These are phyloP conservation scores for Thecocarcelia acutangulata DNA, from an alignment of 2,888 invertebrate species.

Conservation along the genomic window DNA sequence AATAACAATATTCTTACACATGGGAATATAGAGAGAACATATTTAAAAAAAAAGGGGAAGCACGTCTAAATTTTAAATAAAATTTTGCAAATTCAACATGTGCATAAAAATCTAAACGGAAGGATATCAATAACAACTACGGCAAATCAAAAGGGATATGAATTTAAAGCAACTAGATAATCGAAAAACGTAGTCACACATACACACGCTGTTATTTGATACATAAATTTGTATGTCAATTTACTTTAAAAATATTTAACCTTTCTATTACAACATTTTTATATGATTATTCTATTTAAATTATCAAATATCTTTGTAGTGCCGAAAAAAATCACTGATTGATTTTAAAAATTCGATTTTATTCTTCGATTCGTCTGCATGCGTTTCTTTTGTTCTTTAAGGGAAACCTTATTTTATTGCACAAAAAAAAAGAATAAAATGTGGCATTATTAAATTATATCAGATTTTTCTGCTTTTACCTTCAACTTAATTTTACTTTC, in stretches of 20 bases:
- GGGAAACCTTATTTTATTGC: conserved; percentile 59
- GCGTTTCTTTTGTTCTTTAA: conserved; percentile 19
- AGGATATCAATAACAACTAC: conserved; percentile 41
- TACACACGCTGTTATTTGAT: neutral
- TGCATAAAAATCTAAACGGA: conserved; percentile 55
- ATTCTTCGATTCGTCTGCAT: neutral
- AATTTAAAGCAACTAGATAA: no score
- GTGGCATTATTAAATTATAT: conserved; percentile 57
- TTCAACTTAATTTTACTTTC: conserved; percentile 43
- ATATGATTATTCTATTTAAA: conserved; percentile 60
- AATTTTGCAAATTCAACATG: neutral
- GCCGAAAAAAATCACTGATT: conserved; percentile 47
- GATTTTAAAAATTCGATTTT: conserved; percentile 47
- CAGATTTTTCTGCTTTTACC: conserved; percentile 32
- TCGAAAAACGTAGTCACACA: no score
- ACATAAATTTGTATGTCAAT: conserved; percentile 8
- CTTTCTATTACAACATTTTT: conserved; percentile 47
- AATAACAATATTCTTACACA: conserved; percentile 32
- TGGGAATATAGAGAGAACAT: conserved; percentile 38
- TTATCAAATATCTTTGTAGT: conserved; percentile 55
- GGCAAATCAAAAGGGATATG: conserved; percentile 7
- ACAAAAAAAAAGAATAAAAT: neutral
- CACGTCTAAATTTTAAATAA: neutral
- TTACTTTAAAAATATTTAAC: conserved; percentile 51
- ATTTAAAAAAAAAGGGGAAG: conserved; percentile 46